Evolutionary conservation across 1,140 invertebrate species (phyloP).

Genomic region (Bombus soroeensis): DNA sequence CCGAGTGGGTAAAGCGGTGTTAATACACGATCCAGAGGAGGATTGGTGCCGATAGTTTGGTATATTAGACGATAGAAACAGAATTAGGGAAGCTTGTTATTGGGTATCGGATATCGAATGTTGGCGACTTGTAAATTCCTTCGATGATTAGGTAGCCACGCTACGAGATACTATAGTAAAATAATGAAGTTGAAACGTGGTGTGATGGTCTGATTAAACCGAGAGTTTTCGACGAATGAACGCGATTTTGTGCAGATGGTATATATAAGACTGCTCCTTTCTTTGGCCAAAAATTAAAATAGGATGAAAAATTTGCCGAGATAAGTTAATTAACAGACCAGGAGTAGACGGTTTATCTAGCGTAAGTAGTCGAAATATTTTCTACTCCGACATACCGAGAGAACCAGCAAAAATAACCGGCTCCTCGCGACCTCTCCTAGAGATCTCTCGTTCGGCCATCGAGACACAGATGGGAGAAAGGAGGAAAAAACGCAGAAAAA

Average conservation of each 20-base stretch:
- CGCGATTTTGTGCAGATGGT: neutral
- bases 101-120: too few species aligned
- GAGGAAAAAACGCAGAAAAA: neutral
- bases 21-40: neutral
- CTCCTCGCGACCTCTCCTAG: neutral
- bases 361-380: neutral
- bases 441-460: neutral
- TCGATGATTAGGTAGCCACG: too few species aligned
- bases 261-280: neutral
- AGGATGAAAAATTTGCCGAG: neutral
- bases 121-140: too few species aligned
- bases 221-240: neutral
- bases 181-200: neutral
- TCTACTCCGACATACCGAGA: neutral
- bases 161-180: neutral
- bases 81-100: neutral
- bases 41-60: neutral
- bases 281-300: too few species aligned
- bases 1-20: too few species aligned
- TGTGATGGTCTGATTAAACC: neutral
- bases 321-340: conserved; percentile 7
- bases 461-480: neutral
- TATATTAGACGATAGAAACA: too few species aligned
- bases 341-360: too few species aligned
- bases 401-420: neutral